Conservation (phyloP, 1,140 invertebrate genomes). For the Leptopilina boulardi region DNA sequence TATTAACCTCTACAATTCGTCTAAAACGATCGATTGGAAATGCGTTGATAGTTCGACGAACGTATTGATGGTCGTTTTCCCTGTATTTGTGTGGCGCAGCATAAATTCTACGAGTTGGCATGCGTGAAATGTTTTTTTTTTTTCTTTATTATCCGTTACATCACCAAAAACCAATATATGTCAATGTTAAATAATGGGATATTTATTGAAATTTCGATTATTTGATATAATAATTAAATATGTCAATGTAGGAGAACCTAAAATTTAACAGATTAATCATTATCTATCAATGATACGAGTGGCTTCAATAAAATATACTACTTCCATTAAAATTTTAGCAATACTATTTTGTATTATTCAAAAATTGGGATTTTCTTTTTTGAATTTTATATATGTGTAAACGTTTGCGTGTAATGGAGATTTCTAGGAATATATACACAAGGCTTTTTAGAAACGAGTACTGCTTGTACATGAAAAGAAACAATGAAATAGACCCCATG, state of each 20-base stretch:
- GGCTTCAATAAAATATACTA: too few species aligned
- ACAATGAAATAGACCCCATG: slow-evolving; percentile 6
- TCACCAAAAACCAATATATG: slow-evolving; percentile 1
- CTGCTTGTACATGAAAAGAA: background rate
- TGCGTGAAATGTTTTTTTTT: background rate
- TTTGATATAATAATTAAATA: too few species aligned
- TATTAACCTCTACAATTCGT: slow-evolving; percentile 2
- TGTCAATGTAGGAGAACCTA: too few species aligned
- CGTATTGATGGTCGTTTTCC: background rate
- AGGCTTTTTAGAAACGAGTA: background rate
- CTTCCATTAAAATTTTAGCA: too few species aligned
- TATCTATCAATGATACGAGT: too few species aligned
- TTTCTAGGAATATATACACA: too few species aligned
- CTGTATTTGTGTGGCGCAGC: background rate
- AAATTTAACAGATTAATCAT: too few species aligned
- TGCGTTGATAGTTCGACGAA: slow-evolving; percentile 16
- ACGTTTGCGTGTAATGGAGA: background rate
- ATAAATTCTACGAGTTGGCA: background rate
- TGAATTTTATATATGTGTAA: too few species aligned
- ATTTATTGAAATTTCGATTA: background rate
- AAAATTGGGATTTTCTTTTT: too few species aligned
- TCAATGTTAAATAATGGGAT: background rate
- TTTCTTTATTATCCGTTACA: background rate
- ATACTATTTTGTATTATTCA: too few species aligned
- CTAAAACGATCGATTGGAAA: slow-evolving; percentile 6